Evolutionary conservation across 2,113 vertebrate genomes (phyloP).

Genomic region (Pedionomus torquatus): DNA sequence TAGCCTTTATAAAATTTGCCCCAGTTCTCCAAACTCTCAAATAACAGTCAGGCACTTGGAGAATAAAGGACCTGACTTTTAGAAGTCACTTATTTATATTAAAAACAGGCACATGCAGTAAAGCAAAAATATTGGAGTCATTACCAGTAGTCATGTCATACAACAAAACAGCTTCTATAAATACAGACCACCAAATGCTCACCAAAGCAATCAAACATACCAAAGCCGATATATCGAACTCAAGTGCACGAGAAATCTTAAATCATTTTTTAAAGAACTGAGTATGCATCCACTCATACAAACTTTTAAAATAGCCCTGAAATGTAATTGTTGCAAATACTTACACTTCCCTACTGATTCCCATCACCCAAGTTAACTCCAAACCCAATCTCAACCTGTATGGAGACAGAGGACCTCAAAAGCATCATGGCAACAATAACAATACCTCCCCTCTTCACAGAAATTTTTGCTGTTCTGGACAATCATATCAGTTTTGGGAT

Average conservation of each 20-base stretch:
- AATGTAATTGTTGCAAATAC: background rate
- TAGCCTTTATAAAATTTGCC: background rate
- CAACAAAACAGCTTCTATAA: background rate
- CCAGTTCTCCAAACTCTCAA: background rate
- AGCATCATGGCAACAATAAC: background rate
- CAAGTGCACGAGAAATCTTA: background rate
- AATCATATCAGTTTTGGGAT: background rate
- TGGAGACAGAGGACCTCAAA: background rate
- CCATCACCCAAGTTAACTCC: background rate
- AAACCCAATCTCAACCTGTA: background rate
- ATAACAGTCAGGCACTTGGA: background rate
- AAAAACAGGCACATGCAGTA: background rate
- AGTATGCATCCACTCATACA: background rate
- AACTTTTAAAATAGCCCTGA: background rate
- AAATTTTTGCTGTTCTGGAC: background rate
- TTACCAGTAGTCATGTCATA: background rate
- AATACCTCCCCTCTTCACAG: background rate
- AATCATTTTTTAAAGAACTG: background rate
- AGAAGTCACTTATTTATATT: background rate
- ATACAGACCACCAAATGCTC: background rate
- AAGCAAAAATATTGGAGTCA: background rate
- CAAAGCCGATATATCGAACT: background rate
- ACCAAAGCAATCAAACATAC: background rate
- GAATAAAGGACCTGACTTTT: background rate
- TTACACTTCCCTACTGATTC: background rate